Percentiles rank a stretch among this genome's conserved stretches.
These are phyloP conservation scores for Tetramorium simillimum DNA, from an alignment of 1,140 invertebrate species.

Conservation along the genomic window DNA sequence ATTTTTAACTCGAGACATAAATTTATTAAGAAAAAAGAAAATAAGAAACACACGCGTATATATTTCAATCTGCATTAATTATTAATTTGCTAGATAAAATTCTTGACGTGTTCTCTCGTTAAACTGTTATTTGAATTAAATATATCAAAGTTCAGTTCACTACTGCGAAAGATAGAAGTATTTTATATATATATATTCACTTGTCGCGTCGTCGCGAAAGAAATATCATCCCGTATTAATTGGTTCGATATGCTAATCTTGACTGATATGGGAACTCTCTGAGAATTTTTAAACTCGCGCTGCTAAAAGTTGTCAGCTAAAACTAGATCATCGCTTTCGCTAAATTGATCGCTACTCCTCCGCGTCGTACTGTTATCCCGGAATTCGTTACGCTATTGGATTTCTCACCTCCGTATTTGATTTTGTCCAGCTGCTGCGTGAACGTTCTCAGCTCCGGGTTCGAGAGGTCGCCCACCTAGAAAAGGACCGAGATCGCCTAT, in stretches of 20 bases:
- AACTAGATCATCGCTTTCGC: constrained; percentile 1
- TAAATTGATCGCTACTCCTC: background rate
- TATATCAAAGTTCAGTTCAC: background rate
- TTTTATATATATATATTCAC: background rate
- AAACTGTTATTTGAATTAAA: background rate
- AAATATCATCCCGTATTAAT: constrained; percentile 11
- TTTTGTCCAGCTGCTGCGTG: constrained; percentile 94
- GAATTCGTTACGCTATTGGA: constrained; percentile 48
- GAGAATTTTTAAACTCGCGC: constrained; percentile 4
- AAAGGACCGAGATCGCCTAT: constrained; percentile 79
- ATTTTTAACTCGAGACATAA: constrained; percentile 12
- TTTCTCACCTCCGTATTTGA: constrained; percentile 93
- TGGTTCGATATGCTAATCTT: constrained; percentile 26
- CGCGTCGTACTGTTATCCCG: background rate
- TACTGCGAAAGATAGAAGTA: background rate
- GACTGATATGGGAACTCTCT: background rate
- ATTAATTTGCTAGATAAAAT: background rate
- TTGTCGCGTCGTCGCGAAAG: background rate
- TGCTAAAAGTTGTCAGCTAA: constrained; percentile 27
- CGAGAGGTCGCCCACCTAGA: constrained; percentile 93
- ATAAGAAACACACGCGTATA: background rate
- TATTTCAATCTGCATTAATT: background rate
- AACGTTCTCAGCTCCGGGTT: constrained; percentile 94
- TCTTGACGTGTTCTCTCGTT: background rate
- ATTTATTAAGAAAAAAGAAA: background rate